phyloP scores from a whole-genome alignment of 2,888 invertebrate genomes.

The Oscheius onirici region DNA sequence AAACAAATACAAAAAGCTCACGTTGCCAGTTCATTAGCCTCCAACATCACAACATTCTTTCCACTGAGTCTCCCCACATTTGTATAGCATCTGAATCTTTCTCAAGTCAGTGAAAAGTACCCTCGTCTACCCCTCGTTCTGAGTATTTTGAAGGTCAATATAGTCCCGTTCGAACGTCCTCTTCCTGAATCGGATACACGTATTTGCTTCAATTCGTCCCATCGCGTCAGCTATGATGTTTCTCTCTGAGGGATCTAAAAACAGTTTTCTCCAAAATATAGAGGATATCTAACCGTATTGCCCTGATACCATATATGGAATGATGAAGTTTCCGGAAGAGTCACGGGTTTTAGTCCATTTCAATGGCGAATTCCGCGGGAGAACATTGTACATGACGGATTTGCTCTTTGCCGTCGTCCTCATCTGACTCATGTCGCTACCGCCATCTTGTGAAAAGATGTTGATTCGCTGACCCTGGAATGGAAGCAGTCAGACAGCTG shows the following conservation, averaged over 20 bases:
- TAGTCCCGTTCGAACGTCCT: constrained; percentile 56
- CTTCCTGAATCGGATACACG: constrained; percentile 59
- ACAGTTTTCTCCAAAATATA: not conserved
- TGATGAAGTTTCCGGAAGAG: constrained; percentile 49
- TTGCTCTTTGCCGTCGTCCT: constrained; percentile 22
- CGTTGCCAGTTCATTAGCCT: constrained; percentile 61
- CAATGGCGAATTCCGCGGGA: constrained; percentile 47
- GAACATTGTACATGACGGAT: constrained; percentile 42
- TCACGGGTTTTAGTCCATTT: constrained; percentile 55
- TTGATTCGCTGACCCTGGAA: constrained; percentile 57
- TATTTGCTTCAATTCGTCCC: constrained; percentile 57
- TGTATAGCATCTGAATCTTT: constrained; percentile 63
- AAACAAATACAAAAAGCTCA: constrained; percentile 34
- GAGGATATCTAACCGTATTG: constrained; percentile 45
- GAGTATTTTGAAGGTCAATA: constrained; percentile 61
- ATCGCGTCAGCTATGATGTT: constrained; percentile 59
- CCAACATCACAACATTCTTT: constrained; percentile 67
- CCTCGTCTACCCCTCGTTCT: constrained; percentile 59
- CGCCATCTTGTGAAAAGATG: constrained; percentile 56
- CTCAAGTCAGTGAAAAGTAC: no score
- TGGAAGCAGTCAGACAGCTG: not conserved
- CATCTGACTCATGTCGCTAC: constrained; percentile 53
- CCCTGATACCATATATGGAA: constrained; percentile 62
- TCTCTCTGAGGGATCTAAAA: constrained; percentile 53
- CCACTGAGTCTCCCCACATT: constrained; percentile 61